Base-by-base conservation (phyloP, 2,888 invertebrate species). In the Trachelus tabidus region DNA sequence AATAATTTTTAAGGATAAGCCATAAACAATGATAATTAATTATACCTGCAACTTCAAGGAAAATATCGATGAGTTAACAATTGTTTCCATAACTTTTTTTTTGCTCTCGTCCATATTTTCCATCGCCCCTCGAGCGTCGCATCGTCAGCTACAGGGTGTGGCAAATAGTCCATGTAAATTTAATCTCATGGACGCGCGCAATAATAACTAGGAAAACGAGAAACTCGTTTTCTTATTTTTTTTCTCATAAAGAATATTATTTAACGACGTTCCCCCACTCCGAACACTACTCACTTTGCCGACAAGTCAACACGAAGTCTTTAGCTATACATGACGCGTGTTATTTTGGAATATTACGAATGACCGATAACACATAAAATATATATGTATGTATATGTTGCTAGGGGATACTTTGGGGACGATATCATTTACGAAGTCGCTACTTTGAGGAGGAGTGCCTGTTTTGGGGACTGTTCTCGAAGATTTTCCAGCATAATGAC, bases 131-230 rank as follows among this genome's bases (percentile, higher is more conserved):
- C 15, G 11, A 71, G 9, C 79, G 71, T 76, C 79, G 80, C 77
- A 81, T 80, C 71, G 76, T 83, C 83, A 82, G 84, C 81, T 76
- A 82, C 81, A 84, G 84, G 88, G 88, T 82, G 88, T 87, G 88
- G 85, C 83, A 81, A 76, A 73, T 31, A 31, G 76, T 78, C 81
- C 75, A 80, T 80, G 83, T 79, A 83, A 83, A 81, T 84, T 84
- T 84, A 86, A 84, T 84, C 85, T 85, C 86, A 87, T 86, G 84
- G 84, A 86, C 86, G 73, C 85, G 85, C 79, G 83, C 79, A 77
- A 79, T 79, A 80, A 80, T 78, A 84, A 85, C 83, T 82, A 86
- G 87, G 82, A 87, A 87, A 86, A 87, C 86, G 85, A 86, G 86
- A 86, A 84, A 81, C 81, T 81, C 82, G 82, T 86, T 86, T 84